Conservation (phyloP, 2,113 vertebrate genomes). For the Hyla sarda region DNA sequence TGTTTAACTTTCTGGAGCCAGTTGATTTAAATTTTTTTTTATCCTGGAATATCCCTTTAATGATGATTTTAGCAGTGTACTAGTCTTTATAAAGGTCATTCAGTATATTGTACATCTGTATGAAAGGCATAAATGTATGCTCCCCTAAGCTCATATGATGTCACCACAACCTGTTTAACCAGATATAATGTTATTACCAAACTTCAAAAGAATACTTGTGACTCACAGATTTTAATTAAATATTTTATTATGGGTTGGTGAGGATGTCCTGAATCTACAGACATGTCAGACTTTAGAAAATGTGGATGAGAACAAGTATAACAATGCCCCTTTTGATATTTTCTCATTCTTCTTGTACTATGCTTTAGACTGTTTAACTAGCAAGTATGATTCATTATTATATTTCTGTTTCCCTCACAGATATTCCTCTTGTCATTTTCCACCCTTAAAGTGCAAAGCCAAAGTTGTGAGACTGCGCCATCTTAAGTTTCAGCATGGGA, state of each 20-base stretch:
- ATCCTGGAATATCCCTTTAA: too few relatives aligned
- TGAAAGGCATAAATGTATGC: not conserved
- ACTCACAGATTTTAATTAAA: constrained; percentile 20
- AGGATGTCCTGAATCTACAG: not conserved
- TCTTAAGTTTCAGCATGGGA: too few relatives aligned
- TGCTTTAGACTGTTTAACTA: not conserved
- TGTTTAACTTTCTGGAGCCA: too few relatives aligned
- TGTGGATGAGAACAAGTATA: not conserved
- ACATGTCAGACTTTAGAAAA: not conserved
- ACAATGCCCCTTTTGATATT: not conserved
- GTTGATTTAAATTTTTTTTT: too few relatives aligned
- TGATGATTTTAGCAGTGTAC: not conserved
- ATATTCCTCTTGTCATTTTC: too few relatives aligned
- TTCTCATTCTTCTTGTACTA: not conserved
- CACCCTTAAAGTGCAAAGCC: too few relatives aligned
- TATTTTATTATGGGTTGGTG: not conserved
- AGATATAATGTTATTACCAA: not conserved
- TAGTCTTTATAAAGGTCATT: not conserved
- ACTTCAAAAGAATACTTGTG: constrained; percentile 11
- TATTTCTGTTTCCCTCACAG: not conserved
- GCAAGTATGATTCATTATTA: not conserved
- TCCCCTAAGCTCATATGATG: not conserved
- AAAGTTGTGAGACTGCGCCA: too few relatives aligned
- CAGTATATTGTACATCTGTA: not conserved
- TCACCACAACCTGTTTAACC: not conserved